These are phyloP conservation scores for Anser cygnoides DNA, from an alignment of 2,113 vertebrate species.

Conservation along the genomic window DNA sequence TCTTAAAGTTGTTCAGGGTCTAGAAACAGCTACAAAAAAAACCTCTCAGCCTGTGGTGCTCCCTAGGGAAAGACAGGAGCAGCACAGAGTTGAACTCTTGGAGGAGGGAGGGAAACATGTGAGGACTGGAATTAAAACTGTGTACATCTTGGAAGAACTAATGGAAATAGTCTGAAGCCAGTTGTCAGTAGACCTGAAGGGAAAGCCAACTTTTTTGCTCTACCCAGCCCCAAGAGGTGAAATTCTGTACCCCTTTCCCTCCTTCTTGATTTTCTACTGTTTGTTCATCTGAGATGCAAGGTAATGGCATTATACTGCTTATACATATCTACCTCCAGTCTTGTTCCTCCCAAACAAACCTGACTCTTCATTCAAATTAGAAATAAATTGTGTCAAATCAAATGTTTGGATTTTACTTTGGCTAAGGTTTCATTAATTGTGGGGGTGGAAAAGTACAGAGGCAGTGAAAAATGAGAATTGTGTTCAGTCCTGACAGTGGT, in stretches of 20 bases:
- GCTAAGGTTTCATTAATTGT: not conserved
- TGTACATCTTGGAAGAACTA: not conserved
- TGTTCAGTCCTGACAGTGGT: not conserved
- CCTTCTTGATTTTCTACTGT: not conserved
- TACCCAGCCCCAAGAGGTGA: not conserved
- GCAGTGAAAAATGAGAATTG: not conserved
- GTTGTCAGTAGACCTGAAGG: not conserved
- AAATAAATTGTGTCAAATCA: not conserved
- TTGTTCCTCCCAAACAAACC: not conserved
- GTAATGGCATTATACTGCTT: not conserved
- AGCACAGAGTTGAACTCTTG: not conserved
- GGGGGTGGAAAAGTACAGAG: not conserved
- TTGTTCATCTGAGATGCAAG: not conserved
- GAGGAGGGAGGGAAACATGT: not conserved
- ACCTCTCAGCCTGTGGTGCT: not conserved
- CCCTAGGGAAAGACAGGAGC: not conserved
- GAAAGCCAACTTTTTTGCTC: not conserved
- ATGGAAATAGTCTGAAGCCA: not conserved
- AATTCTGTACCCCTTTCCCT: not conserved
- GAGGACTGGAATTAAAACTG: not conserved
- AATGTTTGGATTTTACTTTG: not conserved
- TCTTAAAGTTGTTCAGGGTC: not conserved
- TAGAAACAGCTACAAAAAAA: not conserved
- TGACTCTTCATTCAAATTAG: not conserved
- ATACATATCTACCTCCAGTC: fast-evolving